Base-by-base conservation (phyloP, 2,888 invertebrate species). In the Halictus quadricinctus region DNA sequence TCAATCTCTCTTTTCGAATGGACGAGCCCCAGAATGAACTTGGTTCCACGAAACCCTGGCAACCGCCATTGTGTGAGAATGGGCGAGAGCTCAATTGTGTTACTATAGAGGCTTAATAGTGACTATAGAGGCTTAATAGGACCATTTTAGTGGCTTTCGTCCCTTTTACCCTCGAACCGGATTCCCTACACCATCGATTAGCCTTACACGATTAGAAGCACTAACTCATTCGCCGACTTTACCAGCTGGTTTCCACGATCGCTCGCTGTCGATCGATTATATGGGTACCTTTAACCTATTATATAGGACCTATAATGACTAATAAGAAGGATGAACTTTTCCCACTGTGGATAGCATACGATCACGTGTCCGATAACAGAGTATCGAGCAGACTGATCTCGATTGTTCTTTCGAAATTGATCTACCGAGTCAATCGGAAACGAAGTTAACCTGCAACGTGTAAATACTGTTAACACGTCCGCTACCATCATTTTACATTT, bases 171-270 rank as follows among this genome's bases (percentile, higher is more conserved):
- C 90, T 83, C 76, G 73, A 87, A 74, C 43, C 84, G 86, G 86
- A 89, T 89, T 91, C 89, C 85, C 81, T 81, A 89, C 89, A 89
- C 86, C 88, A 90, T 87, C 92, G 92, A 93, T 93, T 93, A 93
- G 92, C 90, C 92, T 92, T 93, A 93, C 92, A 89, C 91, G 92
- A 93, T 93, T 93, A 93, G 90, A 91, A 91, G 87, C 92, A 91
- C 90, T 91, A 92, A 93, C 91, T 93, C 93, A 91, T 89, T 91
- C 90, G 82, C 80, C 78, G 86, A 84, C 87, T 88, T 64, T 73
- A 81, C 85, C 79, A 79, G 69, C 79, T 72, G 73, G 64, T 80
- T 76, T 79, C 66, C 79, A 80, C 79, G 69, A 78, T 82, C 74
- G 80, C 85, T 86, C 86, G 60, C 81, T 89, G 90, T 80, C 85